A percentile compares a stretch with the other conserved stretches of the same genome.
Evolutionary conservation across 2,888 invertebrate genomes (phyloP).

Genomic region (Campaea margaritaria): DNA sequence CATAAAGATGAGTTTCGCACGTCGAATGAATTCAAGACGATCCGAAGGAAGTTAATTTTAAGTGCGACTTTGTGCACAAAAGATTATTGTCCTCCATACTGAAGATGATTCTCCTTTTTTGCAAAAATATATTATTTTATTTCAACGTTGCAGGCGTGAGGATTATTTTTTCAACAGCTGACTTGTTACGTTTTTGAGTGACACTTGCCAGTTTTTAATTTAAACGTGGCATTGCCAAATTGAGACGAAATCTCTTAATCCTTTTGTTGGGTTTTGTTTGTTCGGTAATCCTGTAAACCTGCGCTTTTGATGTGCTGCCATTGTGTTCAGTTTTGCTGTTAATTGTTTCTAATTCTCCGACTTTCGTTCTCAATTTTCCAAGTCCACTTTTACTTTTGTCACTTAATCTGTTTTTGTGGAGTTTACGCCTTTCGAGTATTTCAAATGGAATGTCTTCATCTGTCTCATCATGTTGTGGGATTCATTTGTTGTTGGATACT

Average conservation of each 20-base stretch:
- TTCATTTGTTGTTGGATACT: too few species aligned
- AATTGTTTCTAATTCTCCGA: slow-evolving; percentile 59
- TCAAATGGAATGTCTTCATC: slow-evolving; percentile 2
- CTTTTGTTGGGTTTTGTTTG: slow-evolving; percentile 64
- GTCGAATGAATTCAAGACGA: slow-evolving; percentile 35
- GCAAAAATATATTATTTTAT: slow-evolving; percentile 62
- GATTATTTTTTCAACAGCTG: slow-evolving; percentile 66
- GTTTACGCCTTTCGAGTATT: slow-evolving; percentile 28
- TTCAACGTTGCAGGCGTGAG: slow-evolving; percentile 57
- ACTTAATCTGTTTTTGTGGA: slow-evolving; percentile 49
- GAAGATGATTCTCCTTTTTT: slow-evolving; percentile 60
- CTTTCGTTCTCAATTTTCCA: slow-evolving; percentile 46
- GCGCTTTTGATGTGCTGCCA: slow-evolving; percentile 55
- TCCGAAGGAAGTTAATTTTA: slow-evolving; percentile 78
- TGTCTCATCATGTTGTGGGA: not conserved
- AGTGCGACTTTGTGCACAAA: slow-evolving; percentile 76
- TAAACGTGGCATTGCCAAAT: slow-evolving; percentile 60
- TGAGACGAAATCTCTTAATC: slow-evolving; percentile 62
- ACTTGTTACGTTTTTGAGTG: slow-evolving; percentile 76
- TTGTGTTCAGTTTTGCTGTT: slow-evolving; percentile 54
- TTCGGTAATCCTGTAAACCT: slow-evolving; percentile 60
- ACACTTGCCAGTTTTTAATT: slow-evolving; percentile 67
- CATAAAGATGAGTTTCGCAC: slow-evolving; percentile 50
- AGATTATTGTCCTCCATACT: slow-evolving; percentile 73
- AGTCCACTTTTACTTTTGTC: slow-evolving; percentile 51